Evolutionary conservation across 2,888 invertebrate species (phyloP), one percentile per base, ranked within the genome.

Genomic region (Antitype chi): DNA sequence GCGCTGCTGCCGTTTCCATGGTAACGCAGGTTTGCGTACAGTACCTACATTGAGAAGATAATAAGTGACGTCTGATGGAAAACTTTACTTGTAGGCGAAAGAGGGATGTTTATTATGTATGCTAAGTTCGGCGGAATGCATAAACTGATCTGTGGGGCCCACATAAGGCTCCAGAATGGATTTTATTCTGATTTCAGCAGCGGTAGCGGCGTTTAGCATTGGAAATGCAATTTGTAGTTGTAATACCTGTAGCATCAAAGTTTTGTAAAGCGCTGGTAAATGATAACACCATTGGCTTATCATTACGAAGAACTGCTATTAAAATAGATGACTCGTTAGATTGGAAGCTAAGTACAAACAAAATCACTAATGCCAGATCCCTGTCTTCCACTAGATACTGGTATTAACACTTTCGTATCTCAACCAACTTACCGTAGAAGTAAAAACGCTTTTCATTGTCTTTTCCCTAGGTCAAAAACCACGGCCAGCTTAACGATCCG

Each of bases 1-100:
- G 96, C 96, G 96, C 95, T 94, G 93, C 82, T 78, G 81, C 28
- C 86, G 95, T 96, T 90, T 75, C 90, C 92, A 95, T 95, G 91
- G 91, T 82, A 87, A 96, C 95, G 84, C 73, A 97, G 93, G 88
- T 87, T 86, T 72, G 82, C 84, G 82, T 89, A 81, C 86, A 71
- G 57, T 80, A 84, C 82, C 81, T 85, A 84, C 80, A 64, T 80
- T 67, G 81, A 76, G 76, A 76, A 79, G 86, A 89, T 78, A 80
- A 82, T 76, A 84, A 75, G 62, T 71, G 70, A 82, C 25, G 75
- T 85, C 86, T 82, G 69, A 73, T 76, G 84, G 80, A 79, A 87
- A 87, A 85, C 81, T 87, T 89, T 81, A 32, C 53, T 75, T 82
- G 38, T 55, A 38, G 53, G 63, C 23, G 32, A 70, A 74, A 74